These are phyloP conservation scores for honey bee (Apis mellifera) DNA, from an alignment of 1,140 invertebrate genomes.

Conservation along the genomic window Amel_HAv3.1 CM009941.2:2103501-2104000, in stretches of 20 bases:
- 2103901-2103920: too few species aligned
- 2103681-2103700: conserved; percentile 28
- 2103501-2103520: not conserved
- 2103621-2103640: conserved; percentile 62
- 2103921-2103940: too few species aligned
- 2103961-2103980: too few species aligned
- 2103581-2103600: conserved; percentile 78
- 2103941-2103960: too few species aligned
- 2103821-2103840: too few species aligned
- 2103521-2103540: conserved; percentile 49
- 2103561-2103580: conserved; percentile 56
- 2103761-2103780: not conserved
- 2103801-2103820: not conserved
- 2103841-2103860: too few species aligned
- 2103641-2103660: conserved; percentile 57
- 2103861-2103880: too few species aligned
- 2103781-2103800: conserved; percentile 11
- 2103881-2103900: too few species aligned
- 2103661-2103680: conserved; percentile 42
- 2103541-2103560: conserved; percentile 38
- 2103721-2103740: conserved; percentile 20
- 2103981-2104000: too few species aligned
- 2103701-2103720: conserved; percentile 29
- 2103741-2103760: conserved; percentile 2
- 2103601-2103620: conserved; percentile 75